Conservation (phyloP, 2,888 invertebrate genomes). For the Drosophila kokeensis region DNA sequence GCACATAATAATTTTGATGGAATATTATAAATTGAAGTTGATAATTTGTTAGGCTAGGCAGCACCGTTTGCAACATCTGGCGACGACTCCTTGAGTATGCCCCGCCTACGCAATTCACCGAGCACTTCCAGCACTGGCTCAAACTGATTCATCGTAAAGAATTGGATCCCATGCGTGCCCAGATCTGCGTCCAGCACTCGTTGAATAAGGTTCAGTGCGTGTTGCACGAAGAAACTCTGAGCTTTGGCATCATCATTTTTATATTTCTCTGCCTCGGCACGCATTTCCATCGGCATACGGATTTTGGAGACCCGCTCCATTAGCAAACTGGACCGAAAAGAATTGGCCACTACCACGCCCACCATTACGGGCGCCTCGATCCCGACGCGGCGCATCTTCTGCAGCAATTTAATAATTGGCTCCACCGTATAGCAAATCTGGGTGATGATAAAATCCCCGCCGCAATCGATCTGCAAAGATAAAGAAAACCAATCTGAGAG, state of each 20-base stretch:
- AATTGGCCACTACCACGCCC: conserved; percentile 88
- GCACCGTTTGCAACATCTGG: background rate
- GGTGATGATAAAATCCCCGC: conserved; percentile 94
- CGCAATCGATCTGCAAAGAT: conserved; percentile 87
- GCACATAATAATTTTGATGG: background rate
- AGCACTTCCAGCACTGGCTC: conserved; percentile 22
- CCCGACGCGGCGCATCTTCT: conserved; percentile 88
- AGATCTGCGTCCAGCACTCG: conserved; percentile 65
- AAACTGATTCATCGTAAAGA: conserved; percentile 81
- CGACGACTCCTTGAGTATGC: conserved; percentile 26
- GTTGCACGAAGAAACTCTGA: conserved; percentile 58
- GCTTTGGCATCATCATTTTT: conserved; percentile 32
- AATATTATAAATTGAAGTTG: background rate
- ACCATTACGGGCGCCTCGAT: conserved; percentile 92
- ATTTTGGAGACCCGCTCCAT: conserved; percentile 65
- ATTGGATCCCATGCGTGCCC: conserved; percentile 81
- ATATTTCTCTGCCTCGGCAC: conserved; percentile 41
- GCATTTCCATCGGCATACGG: conserved; percentile 29
- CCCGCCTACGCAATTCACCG: conserved; percentile 14
- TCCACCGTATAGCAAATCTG: conserved; percentile 92
- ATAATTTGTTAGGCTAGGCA: background rate
- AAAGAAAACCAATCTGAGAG: background rate
- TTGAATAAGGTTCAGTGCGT: conserved; percentile 58
- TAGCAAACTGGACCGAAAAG: conserved; percentile 40
- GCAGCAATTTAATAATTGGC: conserved; percentile 88